Evolutionary conservation across 2,888 invertebrate species (phyloP).

Genomic region (Ectemnius continuus): DNA sequence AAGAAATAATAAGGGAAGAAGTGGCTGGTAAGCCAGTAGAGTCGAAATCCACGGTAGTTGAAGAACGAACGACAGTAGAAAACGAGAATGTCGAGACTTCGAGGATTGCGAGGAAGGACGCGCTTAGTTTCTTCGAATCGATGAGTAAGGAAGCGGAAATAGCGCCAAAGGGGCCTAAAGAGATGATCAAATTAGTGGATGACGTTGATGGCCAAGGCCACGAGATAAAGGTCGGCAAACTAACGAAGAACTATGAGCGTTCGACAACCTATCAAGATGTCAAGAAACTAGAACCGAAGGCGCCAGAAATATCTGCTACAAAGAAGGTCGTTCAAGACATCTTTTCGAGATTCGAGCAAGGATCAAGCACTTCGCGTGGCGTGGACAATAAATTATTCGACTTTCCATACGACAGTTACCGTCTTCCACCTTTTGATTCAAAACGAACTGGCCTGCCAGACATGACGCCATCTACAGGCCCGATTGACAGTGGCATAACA

Average conservation of each 20-base stretch:
- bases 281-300: constrained; percentile 61
- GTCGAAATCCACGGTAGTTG: constrained; percentile 45
- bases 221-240: constrained; percentile 73
- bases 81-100: constrained; percentile 80
- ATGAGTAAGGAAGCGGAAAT: constrained; percentile 80
- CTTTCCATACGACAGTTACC: constrained; percentile 75
- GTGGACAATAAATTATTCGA: constrained; percentile 74
- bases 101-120: constrained; percentile 83
- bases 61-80: constrained; percentile 61
- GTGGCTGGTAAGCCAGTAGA: constrained; percentile 36
- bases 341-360: constrained; percentile 72
- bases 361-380: constrained; percentile 59
- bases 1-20: constrained; percentile 56
- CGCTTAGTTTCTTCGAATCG: constrained; percentile 84
- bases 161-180: constrained; percentile 72
- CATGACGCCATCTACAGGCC: constrained; percentile 67
- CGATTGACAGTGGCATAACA: constrained; percentile 69
- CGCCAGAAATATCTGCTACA: constrained; percentile 60
- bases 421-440: constrained; percentile 66
- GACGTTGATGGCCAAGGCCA: constrained; percentile 66
- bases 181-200: constrained; percentile 74
- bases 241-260: constrained; percentile 75
- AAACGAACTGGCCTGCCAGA: constrained; percentile 69
- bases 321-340: constrained; percentile 72
- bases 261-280: constrained; percentile 71